phyloP scores from a whole-genome alignment of 2,888 invertebrate species.

The Yponomeuta sedellus region DNA sequence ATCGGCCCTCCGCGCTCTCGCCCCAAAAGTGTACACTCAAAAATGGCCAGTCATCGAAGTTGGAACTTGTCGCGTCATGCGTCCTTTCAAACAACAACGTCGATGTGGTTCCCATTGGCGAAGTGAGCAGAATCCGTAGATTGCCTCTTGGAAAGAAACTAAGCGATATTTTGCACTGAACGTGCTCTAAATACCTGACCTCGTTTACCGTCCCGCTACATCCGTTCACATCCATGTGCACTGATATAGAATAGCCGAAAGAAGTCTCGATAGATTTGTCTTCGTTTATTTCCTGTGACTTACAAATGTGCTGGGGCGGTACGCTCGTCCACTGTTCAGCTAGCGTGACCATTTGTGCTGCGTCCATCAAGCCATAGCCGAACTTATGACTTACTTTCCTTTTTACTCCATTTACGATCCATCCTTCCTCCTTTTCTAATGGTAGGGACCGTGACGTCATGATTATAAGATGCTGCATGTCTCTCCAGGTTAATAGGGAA shows the following conservation, averaged over 20 bases:
- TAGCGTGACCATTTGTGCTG: slow-evolving; percentile 91
- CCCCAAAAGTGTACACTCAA: slow-evolving; percentile 99
- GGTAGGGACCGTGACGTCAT: slow-evolving; percentile 92
- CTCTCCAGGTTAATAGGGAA: slow-evolving; percentile 95
- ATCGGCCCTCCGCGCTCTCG: slow-evolving; percentile 90
- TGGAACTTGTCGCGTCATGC: slow-evolving; percentile 91
- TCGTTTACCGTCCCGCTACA: slow-evolving; percentile 92
- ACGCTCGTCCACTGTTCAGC: slow-evolving; percentile 96
- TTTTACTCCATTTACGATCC: slow-evolving; percentile 95
- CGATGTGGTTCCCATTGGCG: slow-evolving; percentile 95
- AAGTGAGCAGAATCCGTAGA: slow-evolving; percentile 90
- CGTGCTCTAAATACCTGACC: slow-evolving; percentile 95
- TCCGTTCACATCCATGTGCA: slow-evolving; percentile 93
- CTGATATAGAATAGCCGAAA: slow-evolving; percentile 85
- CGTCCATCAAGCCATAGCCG: slow-evolving; percentile 99
- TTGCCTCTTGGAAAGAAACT: slow-evolving; percentile 96
- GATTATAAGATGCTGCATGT: slow-evolving; percentile 97
- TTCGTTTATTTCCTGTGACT: slow-evolving; percentile 90
- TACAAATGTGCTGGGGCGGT: slow-evolving; percentile 97
- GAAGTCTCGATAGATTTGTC: slow-evolving; percentile 87
- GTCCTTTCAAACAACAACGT: slow-evolving; percentile 95
- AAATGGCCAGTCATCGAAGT: slow-evolving; percentile 99
- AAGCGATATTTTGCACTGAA: slow-evolving; percentile 95
- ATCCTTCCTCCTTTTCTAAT: slow-evolving; percentile 92
- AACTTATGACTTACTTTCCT: slow-evolving; percentile 97